These are phyloP conservation scores for Mormoops blainvillei DNA, from an alignment of 2,113 vertebrate genomes.

Conservation along the genomic window DNA sequence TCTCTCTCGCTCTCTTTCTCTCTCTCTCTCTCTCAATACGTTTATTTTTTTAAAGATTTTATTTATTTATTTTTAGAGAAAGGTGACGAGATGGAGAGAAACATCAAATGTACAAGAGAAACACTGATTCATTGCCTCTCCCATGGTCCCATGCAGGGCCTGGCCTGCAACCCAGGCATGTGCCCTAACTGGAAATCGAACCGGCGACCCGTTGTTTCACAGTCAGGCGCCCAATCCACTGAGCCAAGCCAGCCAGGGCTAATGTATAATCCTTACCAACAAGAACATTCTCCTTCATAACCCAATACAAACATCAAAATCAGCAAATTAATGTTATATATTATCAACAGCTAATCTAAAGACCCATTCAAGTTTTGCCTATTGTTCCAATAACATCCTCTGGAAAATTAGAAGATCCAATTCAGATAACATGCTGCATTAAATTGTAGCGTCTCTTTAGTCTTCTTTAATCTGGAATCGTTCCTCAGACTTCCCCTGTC, in stretches of 20 bases:
- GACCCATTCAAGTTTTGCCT: background rate
- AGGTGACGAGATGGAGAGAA: too few relatives aligned
- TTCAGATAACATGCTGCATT: background rate
- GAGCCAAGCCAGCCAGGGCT: background rate
- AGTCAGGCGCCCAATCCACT: too few relatives aligned
- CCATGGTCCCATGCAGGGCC: too few relatives aligned
- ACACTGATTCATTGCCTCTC: too few relatives aligned
- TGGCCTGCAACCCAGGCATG: too few relatives aligned
- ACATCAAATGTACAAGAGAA: too few relatives aligned
- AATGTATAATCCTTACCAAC: background rate
- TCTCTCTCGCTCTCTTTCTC: too few relatives aligned
- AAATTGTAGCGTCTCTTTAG: background rate
- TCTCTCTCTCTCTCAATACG: too few relatives aligned
- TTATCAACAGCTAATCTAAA: background rate
- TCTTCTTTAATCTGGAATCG: background rate
- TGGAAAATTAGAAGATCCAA: background rate
- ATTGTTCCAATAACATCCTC: background rate
- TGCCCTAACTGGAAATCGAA: too few relatives aligned
- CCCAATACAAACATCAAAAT: background rate
- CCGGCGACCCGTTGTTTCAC: too few relatives aligned
- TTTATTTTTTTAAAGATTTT: too few relatives aligned
- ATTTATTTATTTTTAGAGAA: too few relatives aligned
- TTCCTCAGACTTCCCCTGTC: background rate
- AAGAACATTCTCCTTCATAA: background rate
- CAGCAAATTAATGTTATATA: background rate